Evolutionary conservation across 2,113 vertebrate genomes (phyloP).

Genomic region (Ptilorrhoa leucosticta): DNA sequence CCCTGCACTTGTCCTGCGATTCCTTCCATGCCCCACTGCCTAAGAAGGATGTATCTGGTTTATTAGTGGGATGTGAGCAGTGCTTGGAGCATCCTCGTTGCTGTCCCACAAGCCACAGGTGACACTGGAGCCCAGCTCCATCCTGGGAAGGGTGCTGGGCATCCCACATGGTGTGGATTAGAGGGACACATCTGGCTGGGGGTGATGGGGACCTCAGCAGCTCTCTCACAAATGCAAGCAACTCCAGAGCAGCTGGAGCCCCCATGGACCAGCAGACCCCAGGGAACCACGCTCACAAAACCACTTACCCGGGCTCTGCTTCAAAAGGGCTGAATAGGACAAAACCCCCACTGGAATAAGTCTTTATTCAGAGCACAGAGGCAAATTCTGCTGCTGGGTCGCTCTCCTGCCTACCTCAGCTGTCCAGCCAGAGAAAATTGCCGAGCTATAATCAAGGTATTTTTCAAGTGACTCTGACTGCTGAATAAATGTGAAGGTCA

Average conservation of each 20-base stretch:
- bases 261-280: neutral
- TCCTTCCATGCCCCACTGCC: neutral
- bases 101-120: neutral
- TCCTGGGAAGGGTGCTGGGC: neutral
- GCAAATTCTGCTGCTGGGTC: neutral
- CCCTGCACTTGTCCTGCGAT: neutral
- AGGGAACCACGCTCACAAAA: rapidly evolving
- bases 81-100: neutral
- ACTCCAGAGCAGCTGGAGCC: neutral
- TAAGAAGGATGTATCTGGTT: neutral
- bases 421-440: neutral
- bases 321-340: neutral
- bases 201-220: neutral
- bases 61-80: neutral
- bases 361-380: neutral
- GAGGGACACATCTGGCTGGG: no score
- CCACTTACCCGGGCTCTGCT: neutral
- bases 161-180: neutral
- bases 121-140: neutral
- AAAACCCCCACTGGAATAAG: neutral
- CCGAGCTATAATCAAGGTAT: neutral
- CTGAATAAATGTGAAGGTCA: slow-evolving; percentile 3
- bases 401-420: neutral
- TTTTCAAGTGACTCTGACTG: neutral
- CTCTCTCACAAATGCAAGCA: neutral